These are phyloP conservation scores for Lithobates pipiens DNA, from an alignment of 2,797 vertebrate genomes.

Conservation along the genomic window DNA sequence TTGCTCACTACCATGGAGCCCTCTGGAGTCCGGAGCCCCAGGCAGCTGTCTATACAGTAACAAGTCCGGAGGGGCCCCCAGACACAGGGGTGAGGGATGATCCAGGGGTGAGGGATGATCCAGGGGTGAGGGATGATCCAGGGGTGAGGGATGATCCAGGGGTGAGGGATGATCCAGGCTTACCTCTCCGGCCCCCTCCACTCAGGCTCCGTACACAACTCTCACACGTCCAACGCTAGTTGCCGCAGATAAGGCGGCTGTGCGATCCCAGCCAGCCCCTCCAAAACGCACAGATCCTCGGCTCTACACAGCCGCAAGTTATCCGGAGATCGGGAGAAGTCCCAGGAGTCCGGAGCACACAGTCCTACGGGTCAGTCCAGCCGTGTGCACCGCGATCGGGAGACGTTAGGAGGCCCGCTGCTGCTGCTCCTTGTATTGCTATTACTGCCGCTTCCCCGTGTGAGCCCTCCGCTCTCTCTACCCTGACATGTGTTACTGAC, in stretches of 20 bases:
- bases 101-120: no score
- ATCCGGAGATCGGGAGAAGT: neutral
- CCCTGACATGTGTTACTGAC: conserved; percentile 94
- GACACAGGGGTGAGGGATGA: no score
- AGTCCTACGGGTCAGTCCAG: neutral
- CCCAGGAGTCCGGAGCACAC: neutral
- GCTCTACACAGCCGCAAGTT: conserved; percentile 55
- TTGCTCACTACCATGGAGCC: no score
- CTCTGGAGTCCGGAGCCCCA: no score
- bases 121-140: neutral
- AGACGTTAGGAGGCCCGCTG: conserved; percentile 64
- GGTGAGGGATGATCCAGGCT: neutral
- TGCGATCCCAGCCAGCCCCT: conserved; percentile 64
- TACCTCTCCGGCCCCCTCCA: conserved; percentile 20
- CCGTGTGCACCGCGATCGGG: conserved; percentile 43
- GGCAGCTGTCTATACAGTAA: no score
- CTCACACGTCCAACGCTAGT: conserved; percentile 61
- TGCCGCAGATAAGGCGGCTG: conserved; percentile 75
- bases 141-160: no score
- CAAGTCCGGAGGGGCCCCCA: no score
- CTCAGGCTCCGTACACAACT: neutral
- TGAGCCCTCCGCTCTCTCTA: conserved; percentile 68
- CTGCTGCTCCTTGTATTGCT: no score
- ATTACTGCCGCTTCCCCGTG: conserved; percentile 68
- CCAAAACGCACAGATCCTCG: conserved; percentile 60